These are phyloP conservation scores for Heterocephalus glaber DNA, from an alignment of 2,113 vertebrate genomes.

Conservation along the genomic window DNA sequence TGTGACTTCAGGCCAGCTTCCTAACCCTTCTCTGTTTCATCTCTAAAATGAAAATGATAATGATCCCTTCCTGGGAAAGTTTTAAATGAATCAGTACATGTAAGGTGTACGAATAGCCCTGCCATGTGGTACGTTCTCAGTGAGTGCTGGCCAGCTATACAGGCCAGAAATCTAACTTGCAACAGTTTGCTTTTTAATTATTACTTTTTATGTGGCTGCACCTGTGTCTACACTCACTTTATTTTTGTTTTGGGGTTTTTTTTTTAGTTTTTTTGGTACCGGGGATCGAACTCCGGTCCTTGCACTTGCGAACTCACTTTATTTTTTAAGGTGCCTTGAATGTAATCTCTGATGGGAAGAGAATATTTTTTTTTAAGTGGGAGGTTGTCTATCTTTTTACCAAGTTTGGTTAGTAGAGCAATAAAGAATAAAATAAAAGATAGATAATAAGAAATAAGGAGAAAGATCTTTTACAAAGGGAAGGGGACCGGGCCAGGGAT, in stretches of 20 bases:
- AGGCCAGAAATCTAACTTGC: background rate
- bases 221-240: background rate
- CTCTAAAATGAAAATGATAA: background rate
- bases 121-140: background rate
- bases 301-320: too few species aligned
- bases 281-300: too few species aligned
- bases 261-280: too few species aligned
- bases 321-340: conserved; percentile 15
- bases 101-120: background rate
- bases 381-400: background rate
- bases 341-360: background rate
- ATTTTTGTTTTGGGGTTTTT: too few species aligned
- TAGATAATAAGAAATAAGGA: background rate
- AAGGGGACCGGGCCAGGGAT: too few species aligned
- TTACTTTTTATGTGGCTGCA: background rate
- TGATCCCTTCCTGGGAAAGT: background rate
- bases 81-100: background rate
- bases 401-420: background rate
- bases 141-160: background rate
- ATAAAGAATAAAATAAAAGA: background rate
- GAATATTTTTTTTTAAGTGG: background rate
- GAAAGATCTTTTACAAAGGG: background rate
- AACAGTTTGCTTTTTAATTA: background rate
- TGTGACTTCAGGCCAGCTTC: background rate
- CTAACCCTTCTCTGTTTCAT: background rate